Base-by-base conservation (phyloP, 2,888 invertebrate species). In the Hirtodrosophila alboralis region DNA sequence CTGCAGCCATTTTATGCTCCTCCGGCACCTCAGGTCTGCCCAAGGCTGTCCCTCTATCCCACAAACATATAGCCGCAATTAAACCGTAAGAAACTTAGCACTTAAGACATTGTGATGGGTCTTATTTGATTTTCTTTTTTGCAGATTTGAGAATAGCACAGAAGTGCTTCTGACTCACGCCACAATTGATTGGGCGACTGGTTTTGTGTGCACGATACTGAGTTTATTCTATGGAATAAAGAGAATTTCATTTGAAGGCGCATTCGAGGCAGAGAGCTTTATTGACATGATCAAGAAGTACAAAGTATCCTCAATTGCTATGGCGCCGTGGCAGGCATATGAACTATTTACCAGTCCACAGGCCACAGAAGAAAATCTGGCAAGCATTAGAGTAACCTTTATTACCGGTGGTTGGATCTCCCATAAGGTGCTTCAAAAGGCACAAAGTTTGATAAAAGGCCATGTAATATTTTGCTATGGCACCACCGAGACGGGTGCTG, bases 21-120 rank as follows among this genome's bases (percentile, higher is more conserved):
- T 84, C 86, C 9, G 87, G 88, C 8, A 84, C 84, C 1, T 86
- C 85, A 0, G 87, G 87, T 1, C 16, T 53, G 3, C 83, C 85
- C 1, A 87, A 87, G 48, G 75, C 73, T 12, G 79, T 41, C n/a
- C n/a, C n/a, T n/a, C n/a, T n/a, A n/a, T n/a, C n/a, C n/a, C n/a
- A n/a, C n/a, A n/a, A n/a, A n/a, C n/a, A n/a, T n/a, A n/a, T n/a
- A n/a, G n/a, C n/a, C n/a, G n/a, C n/a, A n/a, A n/a, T n/a, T n/a
- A n/a, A n/a, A n/a, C n/a, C 27, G 36, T 47, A 27, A 36, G 36
- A 4, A 23, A 7, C 23, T 23, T 1, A 23, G 23, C 1, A 7
- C 5, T 5, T 1, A 23, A n/a, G n/a, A n/a, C 8, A 1, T 14
- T 1, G 6, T 33, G 4, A 45, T 12, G n/a, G 3, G 0, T 21